Percentiles rank a stretch among this genome's conserved stretches.
phyloP scores from a whole-genome alignment of 2,888 invertebrate species.

The Quadriops clusia region DNA sequence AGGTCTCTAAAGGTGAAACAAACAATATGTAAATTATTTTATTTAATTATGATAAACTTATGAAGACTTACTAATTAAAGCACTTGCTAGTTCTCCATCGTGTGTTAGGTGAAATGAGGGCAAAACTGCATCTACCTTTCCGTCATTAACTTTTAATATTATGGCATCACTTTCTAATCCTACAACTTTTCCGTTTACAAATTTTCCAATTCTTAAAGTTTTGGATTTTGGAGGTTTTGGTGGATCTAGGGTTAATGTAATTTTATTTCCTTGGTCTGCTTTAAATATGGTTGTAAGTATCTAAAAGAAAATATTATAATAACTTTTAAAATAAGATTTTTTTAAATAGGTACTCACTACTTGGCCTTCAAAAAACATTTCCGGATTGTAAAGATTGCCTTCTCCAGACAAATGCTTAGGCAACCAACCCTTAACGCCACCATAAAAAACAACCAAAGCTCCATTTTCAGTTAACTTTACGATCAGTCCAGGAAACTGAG shows the following conservation, averaged over 20 bases:
- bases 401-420: constrained; percentile 27
- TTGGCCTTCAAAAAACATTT: constrained; percentile 48
- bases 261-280: constrained; percentile 31
- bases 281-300: constrained; percentile 41
- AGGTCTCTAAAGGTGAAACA: too few relatives aligned
- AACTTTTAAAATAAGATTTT: too few relatives aligned
- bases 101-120: neutral
- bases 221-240: constrained; percentile 20
- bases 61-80: too few relatives aligned
- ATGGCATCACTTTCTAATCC: neutral
- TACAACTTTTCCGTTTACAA: constrained; percentile 32
- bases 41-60: too few relatives aligned
- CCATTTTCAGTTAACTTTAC: constrained; percentile 38
- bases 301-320: constrained; percentile 30
- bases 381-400: constrained; percentile 25
- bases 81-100: neutral
- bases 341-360: constrained; percentile 38
- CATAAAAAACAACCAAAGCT: constrained; percentile 48
- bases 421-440: constrained; percentile 43
- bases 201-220: constrained; percentile 34
- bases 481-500: constrained; percentile 45
- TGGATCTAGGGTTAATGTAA: constrained; percentile 36
- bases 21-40: too few relatives aligned
- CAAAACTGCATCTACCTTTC: neutral
- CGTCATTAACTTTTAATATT: neutral